Conservation (phyloP, 2,888 invertebrate genomes). For the Phasia obesa region DNA sequence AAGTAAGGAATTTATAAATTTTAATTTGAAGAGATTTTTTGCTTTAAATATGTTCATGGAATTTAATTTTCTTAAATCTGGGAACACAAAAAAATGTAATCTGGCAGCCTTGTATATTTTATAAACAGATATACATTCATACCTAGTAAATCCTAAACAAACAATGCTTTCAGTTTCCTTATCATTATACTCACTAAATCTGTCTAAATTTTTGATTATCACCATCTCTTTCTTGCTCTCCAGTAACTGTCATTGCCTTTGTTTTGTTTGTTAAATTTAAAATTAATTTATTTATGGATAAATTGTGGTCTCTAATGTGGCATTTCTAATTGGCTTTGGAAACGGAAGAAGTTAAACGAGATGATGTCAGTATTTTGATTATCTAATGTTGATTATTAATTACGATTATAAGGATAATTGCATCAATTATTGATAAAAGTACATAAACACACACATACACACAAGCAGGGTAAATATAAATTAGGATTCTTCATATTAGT, state of each 20-base stretch:
- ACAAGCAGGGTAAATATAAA: background rate
- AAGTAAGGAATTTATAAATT: too few species aligned
- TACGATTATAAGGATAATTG: conserved; percentile 65
- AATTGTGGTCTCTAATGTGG: conserved; percentile 49
- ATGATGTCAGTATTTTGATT: conserved; percentile 25
- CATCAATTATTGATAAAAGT: conserved; percentile 57
- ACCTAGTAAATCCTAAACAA: too few species aligned
- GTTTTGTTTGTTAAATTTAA: conserved; percentile 46
- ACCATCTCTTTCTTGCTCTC: background rate
- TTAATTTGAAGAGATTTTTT: too few species aligned
- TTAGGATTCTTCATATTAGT: background rate
- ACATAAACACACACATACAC: background rate
- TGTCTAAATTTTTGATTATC: background rate
- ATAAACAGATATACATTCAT: too few species aligned
- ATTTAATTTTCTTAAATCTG: too few species aligned
- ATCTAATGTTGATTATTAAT: conserved; percentile 58
- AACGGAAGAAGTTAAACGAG: background rate
- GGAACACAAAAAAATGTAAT: too few species aligned
- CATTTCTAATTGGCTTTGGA: conserved; percentile 8
- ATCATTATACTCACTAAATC: background rate
- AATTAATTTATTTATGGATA: conserved; percentile 62
- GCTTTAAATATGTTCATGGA: too few species aligned
- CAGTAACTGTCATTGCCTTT: background rate
- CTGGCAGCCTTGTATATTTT: too few species aligned
- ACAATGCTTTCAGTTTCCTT: background rate